These are phyloP conservation scores for Melanerpes formicivorus DNA, from an alignment of 2,113 vertebrate species.

Conservation along the genomic window DNA sequence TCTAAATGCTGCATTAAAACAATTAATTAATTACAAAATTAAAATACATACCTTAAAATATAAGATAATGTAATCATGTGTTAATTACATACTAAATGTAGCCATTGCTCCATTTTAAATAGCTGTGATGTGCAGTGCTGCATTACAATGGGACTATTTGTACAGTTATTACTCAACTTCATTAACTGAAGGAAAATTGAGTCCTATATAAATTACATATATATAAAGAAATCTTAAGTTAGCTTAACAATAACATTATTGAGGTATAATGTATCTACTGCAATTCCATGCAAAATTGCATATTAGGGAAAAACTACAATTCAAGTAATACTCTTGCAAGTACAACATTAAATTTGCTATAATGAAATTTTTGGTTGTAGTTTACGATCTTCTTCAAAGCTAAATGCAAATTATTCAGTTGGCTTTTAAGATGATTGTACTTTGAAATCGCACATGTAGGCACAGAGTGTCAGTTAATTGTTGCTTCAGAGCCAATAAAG, in stretches of 20 bases:
- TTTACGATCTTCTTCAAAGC: neutral
- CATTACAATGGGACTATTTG: neutral
- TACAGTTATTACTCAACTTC: conserved; percentile 2
- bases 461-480: neutral
- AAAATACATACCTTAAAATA: neutral
- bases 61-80: neutral
- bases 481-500: neutral
- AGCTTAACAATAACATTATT: neutral
- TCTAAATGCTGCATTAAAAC: neutral
- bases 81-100: neutral
- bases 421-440: neutral
- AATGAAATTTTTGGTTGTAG: neutral
- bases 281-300: neutral
- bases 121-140: neutral
- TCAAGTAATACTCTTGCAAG: neutral
- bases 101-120: conserved; percentile 12
- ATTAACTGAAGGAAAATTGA: neutral
- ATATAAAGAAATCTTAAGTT: neutral
- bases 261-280: neutral
- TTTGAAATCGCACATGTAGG: neutral
- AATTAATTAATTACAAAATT: neutral
- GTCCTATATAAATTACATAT: neutral
- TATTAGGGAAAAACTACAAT: neutral
- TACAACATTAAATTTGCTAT: neutral
- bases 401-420: neutral